A percentile compares a stretch with the other conserved stretches of the same genome.
These are phyloP conservation scores for Echiichthys vipera DNA, from an alignment of 2,797 vertebrate genomes.

Conservation along the genomic window DNA sequence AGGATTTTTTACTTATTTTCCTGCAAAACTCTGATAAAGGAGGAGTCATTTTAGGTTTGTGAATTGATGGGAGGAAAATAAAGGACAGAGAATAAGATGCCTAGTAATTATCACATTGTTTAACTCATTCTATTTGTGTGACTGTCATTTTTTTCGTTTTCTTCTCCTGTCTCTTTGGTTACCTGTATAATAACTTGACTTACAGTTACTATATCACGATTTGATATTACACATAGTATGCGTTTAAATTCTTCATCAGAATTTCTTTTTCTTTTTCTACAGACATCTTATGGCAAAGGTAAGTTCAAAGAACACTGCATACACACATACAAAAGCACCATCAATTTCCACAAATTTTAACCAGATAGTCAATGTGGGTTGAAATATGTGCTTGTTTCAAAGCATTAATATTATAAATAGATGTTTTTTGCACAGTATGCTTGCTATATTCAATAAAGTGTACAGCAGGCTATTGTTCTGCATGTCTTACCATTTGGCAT, in stretches of 20 bases:
- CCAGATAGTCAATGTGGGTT: neutral
- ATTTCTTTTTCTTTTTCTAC: neutral
- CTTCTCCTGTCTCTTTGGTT: neutral
- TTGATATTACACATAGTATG: neutral
- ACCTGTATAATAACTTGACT: neutral
- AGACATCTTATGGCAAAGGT: neutral
- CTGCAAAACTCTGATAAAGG: slow-evolving; percentile 1
- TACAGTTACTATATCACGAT: neutral
- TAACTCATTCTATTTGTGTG: neutral
- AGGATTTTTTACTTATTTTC: neutral
- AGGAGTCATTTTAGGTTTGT: slow-evolving; percentile 4
- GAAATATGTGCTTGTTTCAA: slow-evolving; percentile 12
- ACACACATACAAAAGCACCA: neutral
- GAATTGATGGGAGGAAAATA: neutral
- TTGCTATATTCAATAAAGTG: slow-evolving; percentile 12
- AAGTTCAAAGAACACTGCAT: slow-evolving; percentile 4
- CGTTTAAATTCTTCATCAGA: no score
- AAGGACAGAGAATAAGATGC: neutral
- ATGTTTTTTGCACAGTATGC: slow-evolving; percentile 12
- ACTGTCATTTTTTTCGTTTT: neutral
- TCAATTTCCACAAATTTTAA: slow-evolving; percentile 9
- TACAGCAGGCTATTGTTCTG: slow-evolving; percentile 8
- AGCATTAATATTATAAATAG: slow-evolving; percentile 2
- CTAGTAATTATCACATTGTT: neutral
- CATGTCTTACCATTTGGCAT: slow-evolving; percentile 1